Evolutionary conservation across 1,140 invertebrate genomes (phyloP), one percentile per base, ranked within the genome.

Genomic region (Micrasema longulum): DNA sequence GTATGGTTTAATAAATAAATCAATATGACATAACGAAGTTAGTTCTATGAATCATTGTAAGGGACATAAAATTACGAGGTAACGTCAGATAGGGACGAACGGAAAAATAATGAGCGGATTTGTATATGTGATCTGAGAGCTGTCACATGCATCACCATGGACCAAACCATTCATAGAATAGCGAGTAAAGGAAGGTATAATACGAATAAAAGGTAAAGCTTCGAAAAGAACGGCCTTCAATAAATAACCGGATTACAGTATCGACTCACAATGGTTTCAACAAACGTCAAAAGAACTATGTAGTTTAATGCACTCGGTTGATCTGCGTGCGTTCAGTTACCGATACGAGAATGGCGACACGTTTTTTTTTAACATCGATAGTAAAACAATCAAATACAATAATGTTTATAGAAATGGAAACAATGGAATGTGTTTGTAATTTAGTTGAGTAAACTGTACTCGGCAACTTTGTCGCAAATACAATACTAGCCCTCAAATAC

Each of bases 191-290:
- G 52, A 6, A 60, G 20, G 11, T 31, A 26, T 18, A 55, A 16
- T 47, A 52, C 18, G 18, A 18, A 57, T 57, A 60, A 60, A 60
- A 18, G 55, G 36, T 20, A 43, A 14, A 35, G 52, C 22, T 38
- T 16, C 55, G 35, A 60, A 38, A 60, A 16, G n/a, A 60, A 38
- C 35, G 35, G 55, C 36, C 55, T 38, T 7, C 55, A 60, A 60
- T 41, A 60, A 60, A 60, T 60, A 31, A 60, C 36, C 16, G 38
- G 55, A 60, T 60, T 60, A 60, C 35, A 35, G 36, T 41, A 60
- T 60, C 55, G 55, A 60, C 55, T 18, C 12, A 60, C 55, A 60
- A 60, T 38, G 55, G 38, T 38, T 60, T 18, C 55, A 16, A 60
- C 31, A 60, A 23, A 23, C 18, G 12, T 9, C 48, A 52, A 52